A percentile compares a stretch with the other conserved stretches of the same genome.
Conservation (phyloP, 2,797 vertebrate genomes). For the Periparus ater region DNA sequence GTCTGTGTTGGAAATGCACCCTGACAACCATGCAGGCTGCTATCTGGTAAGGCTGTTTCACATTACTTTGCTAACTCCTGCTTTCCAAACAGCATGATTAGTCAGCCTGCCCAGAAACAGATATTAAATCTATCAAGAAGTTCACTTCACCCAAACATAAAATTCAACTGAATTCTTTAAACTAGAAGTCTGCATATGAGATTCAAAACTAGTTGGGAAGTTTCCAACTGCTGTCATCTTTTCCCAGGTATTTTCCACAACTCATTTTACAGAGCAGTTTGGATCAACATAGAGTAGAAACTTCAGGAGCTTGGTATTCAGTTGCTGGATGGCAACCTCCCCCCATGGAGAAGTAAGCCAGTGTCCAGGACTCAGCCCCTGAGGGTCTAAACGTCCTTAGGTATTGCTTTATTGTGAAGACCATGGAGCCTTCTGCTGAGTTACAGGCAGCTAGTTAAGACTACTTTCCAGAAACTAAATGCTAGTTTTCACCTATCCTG, state of each 20-base stretch:
- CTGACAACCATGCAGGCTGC: not conserved
- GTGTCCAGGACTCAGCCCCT: not conserved
- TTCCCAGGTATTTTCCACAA: slow-evolving; percentile 7
- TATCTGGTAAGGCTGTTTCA: not conserved
- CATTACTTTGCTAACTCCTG: not conserved
- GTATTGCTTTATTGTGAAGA: not conserved
- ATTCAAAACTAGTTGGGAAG: not conserved
- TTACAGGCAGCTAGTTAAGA: not conserved
- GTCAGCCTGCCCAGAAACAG: not conserved
- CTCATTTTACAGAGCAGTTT: not conserved
- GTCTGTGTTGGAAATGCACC: not conserved
- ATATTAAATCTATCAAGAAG: not conserved
- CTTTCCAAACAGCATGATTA: not conserved
- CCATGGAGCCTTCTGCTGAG: not conserved
- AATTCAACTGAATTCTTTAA: not conserved
- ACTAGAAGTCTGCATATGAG: not conserved
- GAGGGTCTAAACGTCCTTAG: not conserved
- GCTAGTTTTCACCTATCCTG: not conserved
- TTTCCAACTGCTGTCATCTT: slow-evolving; percentile 8
- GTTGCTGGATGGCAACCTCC: not conserved
- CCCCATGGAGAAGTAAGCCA: rapidly evolving
- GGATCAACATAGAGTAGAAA: not conserved
- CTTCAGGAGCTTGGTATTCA: not conserved
- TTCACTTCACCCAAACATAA: not conserved
- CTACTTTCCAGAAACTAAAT: not conserved